Evolutionary conservation across 2,888 invertebrate genomes (phyloP), one percentile per base, ranked within the genome.

Genomic region (Drosophila infuscata): DNA sequence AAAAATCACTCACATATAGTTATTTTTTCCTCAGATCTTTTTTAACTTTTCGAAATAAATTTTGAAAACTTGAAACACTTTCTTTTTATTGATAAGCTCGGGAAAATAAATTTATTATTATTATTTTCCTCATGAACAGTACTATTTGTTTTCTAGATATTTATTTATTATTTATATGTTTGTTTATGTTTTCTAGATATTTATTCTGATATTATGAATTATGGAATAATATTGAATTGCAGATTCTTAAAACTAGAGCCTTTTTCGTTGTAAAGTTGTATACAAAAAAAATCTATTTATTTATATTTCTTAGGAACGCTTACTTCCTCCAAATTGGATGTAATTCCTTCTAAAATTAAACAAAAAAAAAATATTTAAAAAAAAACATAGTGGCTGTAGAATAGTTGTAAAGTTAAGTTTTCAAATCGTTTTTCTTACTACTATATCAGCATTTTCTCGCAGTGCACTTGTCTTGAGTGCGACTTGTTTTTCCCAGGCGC

Each of bases 401-500:
- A 25, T 25, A 2, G 25, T 25, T 25, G 3, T 25, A 25, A 2
- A 25, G 25, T 25, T 25, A 25, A 25, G 36, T 15, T 36, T 36
- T 17, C 36, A 1, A 36, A 36, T 1, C 7, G 46, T 15, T 25
- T 25, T 15, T 8, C 15, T 46, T 8, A 41, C 1, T 20, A 7
- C 7, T 12, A 7, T 3, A 11, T 30, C 0, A 1, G 30, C 2
- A 43, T 25, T 57, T 43, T 20, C 6, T 2, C 17, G 12, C n/a
- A 70, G 69, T 66, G 59, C 20, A 43, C 17, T 52, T 48, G 41
- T 52, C 67, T 67, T 59, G 48, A 48, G 11, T 63, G 52, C 30
- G 32, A 43, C 48, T 56, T 61, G 61, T 56, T 58, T 58, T 82
- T 86, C 84, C 87, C 81, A 86, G 70, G 63, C 80, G 62, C 69